A percentile compares a stretch with the other conserved stretches of the same genome.
These are phyloP conservation scores for Frankliniella intonsa DNA, from an alignment of 2,888 invertebrate genomes.

Conservation along the genomic window DNA sequence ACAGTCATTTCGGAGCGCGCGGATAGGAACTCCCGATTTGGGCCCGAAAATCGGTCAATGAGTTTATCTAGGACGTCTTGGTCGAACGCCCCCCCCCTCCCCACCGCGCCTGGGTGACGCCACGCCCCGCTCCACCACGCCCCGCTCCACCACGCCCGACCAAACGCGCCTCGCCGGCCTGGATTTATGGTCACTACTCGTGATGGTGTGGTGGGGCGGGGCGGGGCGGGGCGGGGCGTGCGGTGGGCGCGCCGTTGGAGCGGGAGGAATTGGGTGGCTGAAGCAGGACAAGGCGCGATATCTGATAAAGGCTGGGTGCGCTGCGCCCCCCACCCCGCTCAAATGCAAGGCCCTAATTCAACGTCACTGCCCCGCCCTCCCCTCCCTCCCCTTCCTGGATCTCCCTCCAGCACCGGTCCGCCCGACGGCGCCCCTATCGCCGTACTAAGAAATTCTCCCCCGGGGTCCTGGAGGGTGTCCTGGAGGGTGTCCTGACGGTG, in stretches of 20 bases:
- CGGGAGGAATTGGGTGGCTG: too few species aligned
- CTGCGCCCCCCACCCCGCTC: not conserved
- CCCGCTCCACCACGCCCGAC: not conserved
- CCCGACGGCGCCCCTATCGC: too few species aligned
- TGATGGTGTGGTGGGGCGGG: not conserved
- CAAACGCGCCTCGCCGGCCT: not conserved
- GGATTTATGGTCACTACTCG: conserved; percentile 7
- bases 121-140: too few species aligned
- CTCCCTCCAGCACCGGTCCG: not conserved
- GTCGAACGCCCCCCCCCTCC: not conserved
- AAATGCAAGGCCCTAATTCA: conserved; percentile 13
- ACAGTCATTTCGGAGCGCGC: not conserved
- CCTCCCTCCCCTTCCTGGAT: not conserved
- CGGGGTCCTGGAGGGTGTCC: too few species aligned
- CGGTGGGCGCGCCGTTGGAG: too few species aligned
- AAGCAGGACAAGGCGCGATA: not conserved
- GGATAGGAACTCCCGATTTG: not conserved
- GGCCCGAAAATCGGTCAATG: conserved; percentile 5
- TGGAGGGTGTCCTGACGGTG: too few species aligned
- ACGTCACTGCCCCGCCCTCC: not conserved
- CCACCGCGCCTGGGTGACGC: not conserved
- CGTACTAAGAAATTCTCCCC: too few species aligned
- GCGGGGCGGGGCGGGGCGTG: not conserved
- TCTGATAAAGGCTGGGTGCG: not conserved
- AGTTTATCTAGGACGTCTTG: conserved; percentile 7